Percentiles rank a stretch among this genome's conserved stretches.
These are phyloP conservation scores for Drosophila trichaetosa DNA, from an alignment of 2,888 invertebrate species.

Conservation along the genomic window DNA sequence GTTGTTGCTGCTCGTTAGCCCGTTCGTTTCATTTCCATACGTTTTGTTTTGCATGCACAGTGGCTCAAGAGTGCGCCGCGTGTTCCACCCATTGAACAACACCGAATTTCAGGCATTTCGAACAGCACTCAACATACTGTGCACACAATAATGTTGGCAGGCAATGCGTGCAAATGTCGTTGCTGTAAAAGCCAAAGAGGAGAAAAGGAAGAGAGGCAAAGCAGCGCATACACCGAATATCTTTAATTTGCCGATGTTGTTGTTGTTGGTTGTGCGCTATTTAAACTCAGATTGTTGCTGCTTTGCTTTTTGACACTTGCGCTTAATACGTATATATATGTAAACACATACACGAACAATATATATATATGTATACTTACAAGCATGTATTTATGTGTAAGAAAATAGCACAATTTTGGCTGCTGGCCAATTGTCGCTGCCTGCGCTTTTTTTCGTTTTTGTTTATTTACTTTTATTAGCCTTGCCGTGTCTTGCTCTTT, in stretches of 20 bases:
- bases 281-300: slow-evolving; percentile 17
- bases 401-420: slow-evolving; percentile 17
- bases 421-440: slow-evolving; percentile 25
- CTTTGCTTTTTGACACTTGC: slow-evolving; percentile 50
- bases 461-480: slow-evolving; percentile 54
- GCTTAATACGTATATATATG: slow-evolving; percentile 16
- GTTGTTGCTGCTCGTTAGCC: slow-evolving; percentile 38
- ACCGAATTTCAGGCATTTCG: slow-evolving; percentile 8
- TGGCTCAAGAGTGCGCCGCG: slow-evolving; percentile 12
- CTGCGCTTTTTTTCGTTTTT: slow-evolving; percentile 53
- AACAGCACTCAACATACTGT: slow-evolving; percentile 43
- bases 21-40: slow-evolving; percentile 65
- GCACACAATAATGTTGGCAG: slow-evolving; percentile 28
- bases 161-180: slow-evolving; percentile 69
- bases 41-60: slow-evolving; percentile 59
- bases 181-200: slow-evolving; percentile 43
- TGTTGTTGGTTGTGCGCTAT: slow-evolving; percentile 20
- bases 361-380: slow-evolving; percentile 44
- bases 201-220: slow-evolving; percentile 3
- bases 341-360: slow-evolving; percentile 1
- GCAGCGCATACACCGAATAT: slow-evolving; percentile 61
- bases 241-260: slow-evolving; percentile 53
- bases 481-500: slow-evolving; percentile 28
- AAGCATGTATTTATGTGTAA: slow-evolving; percentile 28
- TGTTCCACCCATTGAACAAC: not conserved